Conservation (phyloP, 2,888 invertebrate species). For the Desoria tigrina region DNA sequence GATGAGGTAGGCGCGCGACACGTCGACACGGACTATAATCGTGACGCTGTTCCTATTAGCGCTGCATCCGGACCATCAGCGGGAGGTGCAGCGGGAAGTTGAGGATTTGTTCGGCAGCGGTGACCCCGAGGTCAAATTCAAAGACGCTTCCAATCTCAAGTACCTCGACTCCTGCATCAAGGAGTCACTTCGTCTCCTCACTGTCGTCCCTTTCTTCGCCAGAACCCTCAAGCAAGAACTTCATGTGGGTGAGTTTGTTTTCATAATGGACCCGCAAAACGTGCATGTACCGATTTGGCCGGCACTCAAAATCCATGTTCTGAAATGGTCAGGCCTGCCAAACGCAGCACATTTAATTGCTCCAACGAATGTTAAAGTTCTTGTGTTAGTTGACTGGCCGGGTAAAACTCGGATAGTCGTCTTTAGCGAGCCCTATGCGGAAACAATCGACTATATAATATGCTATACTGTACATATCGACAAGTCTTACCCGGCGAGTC, state of each 20-base stretch:
- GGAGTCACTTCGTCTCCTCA: not conserved
- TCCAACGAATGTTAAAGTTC: too few species aligned
- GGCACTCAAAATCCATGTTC: too few species aligned
- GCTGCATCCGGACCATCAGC: not conserved
- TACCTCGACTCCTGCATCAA: conserved; percentile 1
- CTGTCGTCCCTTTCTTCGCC: not conserved
- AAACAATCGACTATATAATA: too few species aligned
- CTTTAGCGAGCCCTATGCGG: too few species aligned
- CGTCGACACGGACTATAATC: not conserved
- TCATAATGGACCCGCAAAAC: too few species aligned
- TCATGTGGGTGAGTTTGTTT: not conserved
- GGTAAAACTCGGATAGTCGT: too few species aligned
- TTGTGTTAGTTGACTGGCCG: too few species aligned
- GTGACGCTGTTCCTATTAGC: not conserved
- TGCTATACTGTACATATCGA: too few species aligned
- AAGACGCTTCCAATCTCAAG: not conserved
- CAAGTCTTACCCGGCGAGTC: too few species aligned
- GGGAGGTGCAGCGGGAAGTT: not conserved
- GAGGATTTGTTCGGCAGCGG: not conserved
- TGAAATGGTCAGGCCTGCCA: too few species aligned
- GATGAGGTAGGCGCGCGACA: not conserved
- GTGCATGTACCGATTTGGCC: too few species aligned
- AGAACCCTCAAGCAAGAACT: not conserved
- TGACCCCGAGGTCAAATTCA: not conserved
- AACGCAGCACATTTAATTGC: too few species aligned